Percentiles rank a stretch among this genome's conserved stretches.
phyloP scores from a whole-genome alignment of 2,888 invertebrate species.

The Tetragonula carbonaria region DNA sequence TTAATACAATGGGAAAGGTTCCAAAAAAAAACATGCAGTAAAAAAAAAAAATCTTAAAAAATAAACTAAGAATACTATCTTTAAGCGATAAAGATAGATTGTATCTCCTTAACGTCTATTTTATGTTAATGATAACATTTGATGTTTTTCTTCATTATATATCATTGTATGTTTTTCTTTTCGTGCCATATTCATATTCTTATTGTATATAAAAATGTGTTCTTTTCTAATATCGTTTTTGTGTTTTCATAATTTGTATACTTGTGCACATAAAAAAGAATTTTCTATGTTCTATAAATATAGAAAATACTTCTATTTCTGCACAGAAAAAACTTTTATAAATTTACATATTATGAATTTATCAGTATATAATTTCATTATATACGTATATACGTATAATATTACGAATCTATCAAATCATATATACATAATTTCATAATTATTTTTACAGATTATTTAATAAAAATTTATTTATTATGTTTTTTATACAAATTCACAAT shows the following conservation, averaged over 20 bases:
- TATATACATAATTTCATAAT: constrained; percentile 28
- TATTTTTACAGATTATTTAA: constrained; percentile 37
- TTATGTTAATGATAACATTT: constrained; percentile 51
- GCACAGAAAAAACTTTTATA: constrained; percentile 23
- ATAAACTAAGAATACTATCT: constrained; percentile 55
- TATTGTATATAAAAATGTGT: constrained; percentile 52
- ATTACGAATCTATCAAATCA: constrained; percentile 26
- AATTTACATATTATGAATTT: constrained; percentile 37
- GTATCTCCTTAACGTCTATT: constrained; percentile 57
- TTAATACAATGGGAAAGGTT: constrained; percentile 71
- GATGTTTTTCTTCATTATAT: constrained; percentile 53
- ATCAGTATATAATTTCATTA: too few species aligned
- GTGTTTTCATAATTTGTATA: constrained; percentile 30
- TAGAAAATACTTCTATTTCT: constrained; percentile 7
- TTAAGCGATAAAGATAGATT: constrained; percentile 55
- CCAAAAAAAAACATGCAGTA: constrained; percentile 65
- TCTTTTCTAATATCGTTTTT: constrained; percentile 45
- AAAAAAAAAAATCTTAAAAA: constrained; percentile 38
- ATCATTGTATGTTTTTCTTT: constrained; percentile 11
- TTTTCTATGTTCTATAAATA: background rate
- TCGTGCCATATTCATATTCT: constrained; percentile 66
- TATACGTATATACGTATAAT: background rate
- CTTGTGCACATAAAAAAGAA: constrained; percentile 20
- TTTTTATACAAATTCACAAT: constrained; percentile 40
- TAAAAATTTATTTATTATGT: constrained; percentile 36